phyloP scores from a whole-genome alignment of 2,113 vertebrate species.

The Hemiprocne comata region DNA sequence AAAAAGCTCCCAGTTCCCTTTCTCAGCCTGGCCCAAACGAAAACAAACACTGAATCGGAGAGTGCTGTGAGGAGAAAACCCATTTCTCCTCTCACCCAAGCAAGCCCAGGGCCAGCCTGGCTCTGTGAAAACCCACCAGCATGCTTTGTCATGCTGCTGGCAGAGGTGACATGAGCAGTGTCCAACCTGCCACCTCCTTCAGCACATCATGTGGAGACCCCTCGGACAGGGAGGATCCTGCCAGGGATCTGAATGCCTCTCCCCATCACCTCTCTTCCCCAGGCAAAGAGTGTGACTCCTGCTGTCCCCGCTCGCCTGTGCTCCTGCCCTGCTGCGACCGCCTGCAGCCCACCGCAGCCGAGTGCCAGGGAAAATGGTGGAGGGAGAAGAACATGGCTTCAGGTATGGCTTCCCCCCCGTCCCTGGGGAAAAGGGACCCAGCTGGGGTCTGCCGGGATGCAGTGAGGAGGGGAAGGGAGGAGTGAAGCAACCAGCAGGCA shows the following conservation, averaged over 20 bases:
- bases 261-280: neutral
- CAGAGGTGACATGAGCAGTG: neutral
- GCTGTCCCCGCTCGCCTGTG: neutral
- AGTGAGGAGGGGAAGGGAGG: neutral
- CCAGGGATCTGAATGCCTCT: rapidly evolving
- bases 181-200: neutral
- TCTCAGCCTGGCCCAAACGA: neutral
- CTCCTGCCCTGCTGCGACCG: conserved; percentile 22
- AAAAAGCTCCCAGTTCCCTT: conserved; percentile 31
- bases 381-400: conserved; percentile 51
- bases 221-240: rapidly evolving
- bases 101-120: neutral
- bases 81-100: neutral
- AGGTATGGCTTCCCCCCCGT: conserved; percentile 70
- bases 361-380: conserved; percentile 68
- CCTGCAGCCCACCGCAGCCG: neutral
- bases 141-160: neutral
- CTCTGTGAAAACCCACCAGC: neutral
- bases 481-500: neutral
- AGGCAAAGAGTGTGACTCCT: conserved; percentile 74
- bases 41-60: neutral
- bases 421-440: neutral
- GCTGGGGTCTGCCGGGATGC: neutral
- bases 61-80: neutral
- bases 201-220: neutral